Evolutionary conservation across 2,113 vertebrate genomes (phyloP), one percentile per base, ranked within the genome.

Genomic region (Clarias magur): DNA sequence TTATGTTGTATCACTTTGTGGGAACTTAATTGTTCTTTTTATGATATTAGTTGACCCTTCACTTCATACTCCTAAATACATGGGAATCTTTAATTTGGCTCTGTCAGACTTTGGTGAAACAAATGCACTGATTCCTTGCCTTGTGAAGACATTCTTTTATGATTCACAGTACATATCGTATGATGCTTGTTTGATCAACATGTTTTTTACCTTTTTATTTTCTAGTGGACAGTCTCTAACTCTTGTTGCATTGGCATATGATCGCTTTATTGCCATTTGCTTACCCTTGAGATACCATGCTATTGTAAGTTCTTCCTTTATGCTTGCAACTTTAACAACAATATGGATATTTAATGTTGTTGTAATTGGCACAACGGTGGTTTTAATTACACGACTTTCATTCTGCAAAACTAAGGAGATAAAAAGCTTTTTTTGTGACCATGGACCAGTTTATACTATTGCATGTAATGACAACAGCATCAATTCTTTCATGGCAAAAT

Each of bases 211-310:
- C 81, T 94, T 89, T 89, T 85, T 90, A 16, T 92, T 86, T 16
- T 78, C 90, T 42, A 86, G 79, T 0, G 92, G 95, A 91, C 94
- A 95, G 88, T 84, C 93, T 25, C 38, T 94, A 76, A 94, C 62
- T 88, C 88, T 89, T 72, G 80, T 80, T 42, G 88, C 90, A 0
- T 91, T 95, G 7, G 86, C 93, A 2, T 95, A 92, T 68, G 94
- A 95, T 91, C 91, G 94, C 63, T 88, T 95, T n/a, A 25, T 95
- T 7, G 95, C 94, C 0, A 95, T 95, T 62, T 90, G 89, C n/a
- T 92, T 89, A 78, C 94, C 95, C 7, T 86, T 95, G 80, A 88
- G 88, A 63, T 91, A 91, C 67, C 83, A 90, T 54, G 27, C 85
- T 17, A 88, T 88, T n/a, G 80, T 94, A 10, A 94, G 83, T 2